Evolutionary conservation across 2,888 invertebrate species (phyloP), one percentile per base, ranked within the genome.

Genomic region (Melipona bicolor): DNA sequence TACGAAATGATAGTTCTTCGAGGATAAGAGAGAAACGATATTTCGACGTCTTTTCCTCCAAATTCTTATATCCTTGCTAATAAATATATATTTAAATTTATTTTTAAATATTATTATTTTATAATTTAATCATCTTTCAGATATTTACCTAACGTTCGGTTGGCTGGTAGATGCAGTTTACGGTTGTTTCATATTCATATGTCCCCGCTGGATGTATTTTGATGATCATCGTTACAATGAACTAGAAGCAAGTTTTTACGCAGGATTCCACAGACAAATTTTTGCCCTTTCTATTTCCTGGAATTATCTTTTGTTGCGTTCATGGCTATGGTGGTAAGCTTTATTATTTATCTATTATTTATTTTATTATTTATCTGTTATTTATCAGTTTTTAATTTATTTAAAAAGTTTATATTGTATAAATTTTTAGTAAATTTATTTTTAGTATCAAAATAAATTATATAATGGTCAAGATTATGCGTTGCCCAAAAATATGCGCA

Each of bases 271-370:
- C 54, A 89, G 94, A n/a, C 91, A 92, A 6, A 90, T 85, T 0
- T 95, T 94, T 81, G 90, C 90, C 4, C 49, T 94, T 0, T 89
- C 91, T 19, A 65, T 94, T 3, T 89, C 90, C 4, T 95, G 94
- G 94, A n/a, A 90, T 95, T 19, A 89, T 95, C 36, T 95, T 97
- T 71, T 96, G 96, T 0, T 96, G 97, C 87, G 94, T 95, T 50
- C 96, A 96, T 21, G 96, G 96, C 67, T 96, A 96, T 92, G 96
- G 96, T 92, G 96, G 96, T 96, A 92, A 94, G 90, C 88, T 27
- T 67, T n/a, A 36, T 61, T 27, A 27, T 27, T 27, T 27, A 27
- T 27, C 27, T 27, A 27, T 27, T 27, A 27, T 27, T 27, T 27
- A 27, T 27, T 27, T n/a, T n/a, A n/a, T n/a, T n/a, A n/a, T n/a